A percentile compares a stretch with the other conserved stretches of the same genome.
Conservation (phyloP, 2,113 vertebrate genomes). For the Perca flavescens region DNA sequence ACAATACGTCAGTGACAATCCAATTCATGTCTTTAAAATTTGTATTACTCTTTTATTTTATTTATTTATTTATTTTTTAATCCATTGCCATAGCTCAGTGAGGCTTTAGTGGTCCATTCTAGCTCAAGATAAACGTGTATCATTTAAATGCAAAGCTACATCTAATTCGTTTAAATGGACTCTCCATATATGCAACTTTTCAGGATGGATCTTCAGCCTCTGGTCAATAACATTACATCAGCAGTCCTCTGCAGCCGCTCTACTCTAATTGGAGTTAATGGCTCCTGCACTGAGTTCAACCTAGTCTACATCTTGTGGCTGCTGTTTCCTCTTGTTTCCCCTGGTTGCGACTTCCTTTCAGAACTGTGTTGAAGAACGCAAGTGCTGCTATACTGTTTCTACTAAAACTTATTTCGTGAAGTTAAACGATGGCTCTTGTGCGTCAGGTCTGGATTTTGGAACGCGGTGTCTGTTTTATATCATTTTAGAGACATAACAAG, state of each 20-base stretch:
- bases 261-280: slow-evolving; percentile 71
- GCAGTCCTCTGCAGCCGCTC: slow-evolving; percentile 41
- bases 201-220: slow-evolving; percentile 40
- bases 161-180: slow-evolving; percentile 39
- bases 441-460: slow-evolving; percentile 48
- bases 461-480: slow-evolving; percentile 4
- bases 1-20: not conserved
- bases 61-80: no score
- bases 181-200: slow-evolving; percentile 37
- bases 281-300: slow-evolving; percentile 37
- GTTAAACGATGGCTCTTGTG: slow-evolving; percentile 1
- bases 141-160: slow-evolving; percentile 46
- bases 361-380: slow-evolving; percentile 48
- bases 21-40: no score
- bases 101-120: slow-evolving; percentile 27
- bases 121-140: slow-evolving; percentile 2
- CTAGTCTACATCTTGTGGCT: slow-evolving; percentile 39
- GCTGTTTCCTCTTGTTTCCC: slow-evolving; percentile 16
- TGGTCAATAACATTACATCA: slow-evolving; percentile 62
- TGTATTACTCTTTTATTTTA: no score
- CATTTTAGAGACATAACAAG: slow-evolving; percentile 57
- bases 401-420: slow-evolving; percentile 19
- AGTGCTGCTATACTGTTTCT: slow-evolving; percentile 16
- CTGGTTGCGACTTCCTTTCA: slow-evolving; percentile 38
- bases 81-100: not conserved